Percentiles rank a stretch among this genome's conserved stretches.
phyloP scores from a whole-genome alignment of 2,888 invertebrate species.

The Xanthorhoe spadicearia region DNA sequence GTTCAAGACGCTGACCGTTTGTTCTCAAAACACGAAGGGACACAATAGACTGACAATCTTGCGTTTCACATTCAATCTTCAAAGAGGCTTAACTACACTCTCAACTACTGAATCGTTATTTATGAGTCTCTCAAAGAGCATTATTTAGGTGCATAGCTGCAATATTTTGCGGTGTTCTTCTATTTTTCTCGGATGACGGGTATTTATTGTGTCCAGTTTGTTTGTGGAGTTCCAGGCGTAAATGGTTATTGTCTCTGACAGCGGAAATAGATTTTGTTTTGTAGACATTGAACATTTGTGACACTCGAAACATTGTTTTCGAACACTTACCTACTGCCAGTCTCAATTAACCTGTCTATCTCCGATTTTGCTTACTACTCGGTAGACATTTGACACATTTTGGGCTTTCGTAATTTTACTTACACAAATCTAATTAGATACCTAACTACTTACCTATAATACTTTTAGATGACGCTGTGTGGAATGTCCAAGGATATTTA shows the following conservation, averaged over 20 bases:
- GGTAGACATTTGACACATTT: too few species aligned
- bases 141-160: conserved; percentile 44
- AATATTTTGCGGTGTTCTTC: conserved; percentile 42
- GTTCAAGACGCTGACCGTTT: background rate
- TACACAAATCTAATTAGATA: too few species aligned
- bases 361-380: too few species aligned
- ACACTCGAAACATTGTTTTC: conserved; percentile 3
- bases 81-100: conserved; percentile 24
- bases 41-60: conserved; percentile 17
- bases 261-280: conserved; percentile 31
- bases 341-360: too few species aligned
- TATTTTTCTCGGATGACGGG: conserved; percentile 36
- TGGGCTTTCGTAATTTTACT: too few species aligned
- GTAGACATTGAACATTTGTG: conserved; percentile 3
- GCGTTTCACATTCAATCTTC: conserved; percentile 17
- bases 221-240: conserved; percentile 31
- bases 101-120: conserved; percentile 41
- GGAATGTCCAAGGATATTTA: too few species aligned
- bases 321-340: too few species aligned
- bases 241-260: conserved; percentile 30
- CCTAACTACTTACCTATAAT: too few species aligned
- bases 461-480: too few species aligned
- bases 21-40: background rate
- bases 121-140: conserved; percentile 46
- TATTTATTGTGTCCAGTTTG: conserved; percentile 37